A percentile compares a stretch with the other conserved stretches of the same genome.
phyloP scores from a whole-genome alignment of 2,888 invertebrate species.

The Lamproptera curius region DNA sequence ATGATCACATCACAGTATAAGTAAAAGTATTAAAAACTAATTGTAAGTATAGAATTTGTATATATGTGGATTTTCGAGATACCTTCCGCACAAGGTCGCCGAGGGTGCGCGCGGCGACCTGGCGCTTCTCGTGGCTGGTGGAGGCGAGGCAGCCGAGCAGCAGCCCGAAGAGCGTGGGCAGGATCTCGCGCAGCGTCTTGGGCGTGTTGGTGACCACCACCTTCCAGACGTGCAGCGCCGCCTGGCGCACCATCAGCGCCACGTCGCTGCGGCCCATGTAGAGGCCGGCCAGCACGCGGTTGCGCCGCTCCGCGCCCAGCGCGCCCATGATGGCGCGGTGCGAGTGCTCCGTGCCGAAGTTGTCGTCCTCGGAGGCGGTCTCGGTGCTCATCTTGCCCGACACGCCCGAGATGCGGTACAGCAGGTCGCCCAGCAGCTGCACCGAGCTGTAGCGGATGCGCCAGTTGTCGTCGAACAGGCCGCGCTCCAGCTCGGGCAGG shows the following conservation, averaged over 20 bases:
- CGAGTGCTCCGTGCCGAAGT: slow-evolving; percentile 98
- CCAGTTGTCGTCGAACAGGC: slow-evolving; percentile 99
- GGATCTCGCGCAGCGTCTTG: slow-evolving; percentile 95
- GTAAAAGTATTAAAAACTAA: too few relatives aligned
- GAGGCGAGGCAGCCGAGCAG: slow-evolving; percentile 96
- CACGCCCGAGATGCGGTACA: slow-evolving; percentile 98
- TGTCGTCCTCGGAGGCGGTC: slow-evolving; percentile 98
- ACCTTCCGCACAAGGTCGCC: slow-evolving; percentile 97
- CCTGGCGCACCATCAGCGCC: slow-evolving; percentile 97
- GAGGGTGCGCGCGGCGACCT: slow-evolving; percentile 96
- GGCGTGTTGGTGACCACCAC: slow-evolving; percentile 99
- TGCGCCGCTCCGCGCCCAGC: slow-evolving; percentile 92
- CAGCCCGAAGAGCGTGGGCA: slow-evolving; percentile 95
- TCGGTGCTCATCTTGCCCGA: slow-evolving; percentile 99
- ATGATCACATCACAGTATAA: too few relatives aligned
- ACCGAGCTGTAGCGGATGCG: slow-evolving; percentile 96
- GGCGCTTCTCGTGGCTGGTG: slow-evolving; percentile 96
- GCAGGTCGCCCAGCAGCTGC: slow-evolving; percentile 94
- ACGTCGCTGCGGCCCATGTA: slow-evolving; percentile 99
- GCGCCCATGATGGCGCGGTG: slow-evolving; percentile 93
- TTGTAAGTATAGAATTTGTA: too few relatives aligned
- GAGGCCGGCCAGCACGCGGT: slow-evolving; percentile 94
- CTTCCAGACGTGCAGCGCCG: slow-evolving; percentile 99
- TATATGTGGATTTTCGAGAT: too few relatives aligned
- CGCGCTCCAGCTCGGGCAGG: slow-evolving; percentile 95